Base-by-base conservation (phyloP, 2,113 vertebrate genomes). In the Lasiurus borealis region DNA sequence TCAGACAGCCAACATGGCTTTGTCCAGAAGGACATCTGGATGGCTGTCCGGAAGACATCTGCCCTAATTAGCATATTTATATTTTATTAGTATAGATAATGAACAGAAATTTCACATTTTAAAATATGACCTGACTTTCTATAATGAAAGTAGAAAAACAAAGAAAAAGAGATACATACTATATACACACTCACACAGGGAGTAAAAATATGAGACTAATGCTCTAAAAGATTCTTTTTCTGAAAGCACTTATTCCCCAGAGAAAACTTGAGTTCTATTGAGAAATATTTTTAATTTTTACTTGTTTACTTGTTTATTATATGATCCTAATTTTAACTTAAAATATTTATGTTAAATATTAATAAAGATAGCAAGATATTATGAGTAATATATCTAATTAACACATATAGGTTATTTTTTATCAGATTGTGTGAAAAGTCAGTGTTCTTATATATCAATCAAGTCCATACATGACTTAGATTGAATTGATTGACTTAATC, bases 371-470 rank as follows among this genome's bases (percentile, higher is more conserved):
- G n/a, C 14, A 15, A 68, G 64, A 68, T 16, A 31, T 1, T 68
- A 68, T 16, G 15, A 68, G 31, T 68, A 16, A 66, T n/a, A 68
- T 68, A 68, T 68, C 7, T 68, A 68, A n/a, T 18, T n/a, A n/a
- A n/a, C 2, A 16, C 64, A 68, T 66, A 66, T 68, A 14, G 31
- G 31, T n/a, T 68, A 68, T n/a, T 68, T 68, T 86, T 76, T 88
- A 85, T 81, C 50, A 96, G 57, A 86, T 10, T 36, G 1, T 80
- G 21, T 23, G 54, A 85, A 46, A 95, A 85, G 25, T 44, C 27
- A 80, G n/a, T 83, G 21, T 93, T 91, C 80, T 80, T n/a, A 91
- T 73, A 86, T 73, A 84, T 48, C 73, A 78, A 91, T 62, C 71
- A 92, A 83, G 62, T 75, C 44, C 19, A 62, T 16, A 71, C 8